Conservation (phyloP, 1,140 invertebrate genomes). For the Oscheius sp. region DNA sequence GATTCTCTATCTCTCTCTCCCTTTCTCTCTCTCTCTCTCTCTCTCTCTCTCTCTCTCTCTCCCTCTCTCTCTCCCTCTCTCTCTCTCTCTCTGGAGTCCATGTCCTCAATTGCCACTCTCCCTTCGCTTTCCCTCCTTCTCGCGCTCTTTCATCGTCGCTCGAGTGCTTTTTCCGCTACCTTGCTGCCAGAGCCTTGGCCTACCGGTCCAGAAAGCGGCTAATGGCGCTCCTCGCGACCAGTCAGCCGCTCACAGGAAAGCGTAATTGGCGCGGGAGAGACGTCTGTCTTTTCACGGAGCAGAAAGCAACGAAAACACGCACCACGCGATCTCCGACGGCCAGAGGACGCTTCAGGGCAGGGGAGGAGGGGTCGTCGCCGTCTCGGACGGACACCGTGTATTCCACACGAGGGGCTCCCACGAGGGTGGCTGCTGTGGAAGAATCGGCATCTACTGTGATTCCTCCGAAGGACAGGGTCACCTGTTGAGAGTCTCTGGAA, state of each 20-base stretch:
- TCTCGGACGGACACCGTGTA: conserved; percentile 54
- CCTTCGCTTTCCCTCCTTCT: too few species aligned
- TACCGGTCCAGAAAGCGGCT: neutral
- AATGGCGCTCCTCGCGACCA: neutral
- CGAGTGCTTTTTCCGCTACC: too few species aligned
- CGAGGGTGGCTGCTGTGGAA: conserved; percentile 1
- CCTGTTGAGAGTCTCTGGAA: conserved; percentile 49
- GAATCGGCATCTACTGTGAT: conserved; percentile 50
- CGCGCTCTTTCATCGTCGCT: too few species aligned
- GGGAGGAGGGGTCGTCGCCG: conserved; percentile 45
- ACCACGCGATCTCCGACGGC: conserved; percentile 60
- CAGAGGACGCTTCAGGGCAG: conserved; percentile 42
- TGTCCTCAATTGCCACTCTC: too few species aligned
- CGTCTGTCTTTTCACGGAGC: neutral
- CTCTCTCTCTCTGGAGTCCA: too few species aligned
- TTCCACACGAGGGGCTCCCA: conserved; percentile 39
- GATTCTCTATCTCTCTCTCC: too few species aligned
- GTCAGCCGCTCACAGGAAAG: neutral
- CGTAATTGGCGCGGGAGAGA: too few species aligned
- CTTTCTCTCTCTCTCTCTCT: too few species aligned
- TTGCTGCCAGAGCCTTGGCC: too few species aligned
- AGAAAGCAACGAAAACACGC: conserved; percentile 9
- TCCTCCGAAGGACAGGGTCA: conserved; percentile 58
- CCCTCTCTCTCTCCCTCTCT: too few species aligned
- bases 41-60: too few species aligned